Conservation (phyloP, 2,113 vertebrate genomes). For the Bubo blakistoni region DNA sequence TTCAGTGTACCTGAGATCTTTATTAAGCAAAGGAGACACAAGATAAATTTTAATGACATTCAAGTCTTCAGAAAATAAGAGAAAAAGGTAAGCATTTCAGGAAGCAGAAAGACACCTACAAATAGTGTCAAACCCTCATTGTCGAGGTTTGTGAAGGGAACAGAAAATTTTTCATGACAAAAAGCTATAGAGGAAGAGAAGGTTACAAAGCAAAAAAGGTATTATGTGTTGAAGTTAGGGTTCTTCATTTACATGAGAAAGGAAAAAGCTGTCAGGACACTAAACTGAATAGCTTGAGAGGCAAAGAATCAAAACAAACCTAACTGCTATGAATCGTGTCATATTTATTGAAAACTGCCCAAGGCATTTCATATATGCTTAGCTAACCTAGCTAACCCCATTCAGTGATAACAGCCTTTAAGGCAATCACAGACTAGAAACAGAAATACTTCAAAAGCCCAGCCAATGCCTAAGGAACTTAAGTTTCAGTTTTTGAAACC, state of each 20-base stretch:
- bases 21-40: background rate
- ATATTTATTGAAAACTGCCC: background rate
- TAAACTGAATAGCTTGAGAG: background rate
- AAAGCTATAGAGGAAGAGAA: background rate
- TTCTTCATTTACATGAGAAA: background rate
- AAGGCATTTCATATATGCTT: background rate
- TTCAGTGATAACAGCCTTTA: background rate
- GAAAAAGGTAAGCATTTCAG: background rate
- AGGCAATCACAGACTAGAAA: background rate
- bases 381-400: background rate
- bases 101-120: background rate
- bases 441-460: background rate
- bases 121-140: background rate
- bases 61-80: background rate
- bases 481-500: background rate
- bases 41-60: background rate
- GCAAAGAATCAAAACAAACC: background rate
- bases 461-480: background rate
- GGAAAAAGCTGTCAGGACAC: background rate
- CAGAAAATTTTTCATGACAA: background rate
- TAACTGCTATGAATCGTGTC: background rate
- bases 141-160: background rate
- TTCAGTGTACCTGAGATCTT: background rate
- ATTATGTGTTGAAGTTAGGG: background rate
- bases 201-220: background rate